Conservation (phyloP, 2,888 invertebrate genomes). For the Emmelina monodactyla region DNA sequence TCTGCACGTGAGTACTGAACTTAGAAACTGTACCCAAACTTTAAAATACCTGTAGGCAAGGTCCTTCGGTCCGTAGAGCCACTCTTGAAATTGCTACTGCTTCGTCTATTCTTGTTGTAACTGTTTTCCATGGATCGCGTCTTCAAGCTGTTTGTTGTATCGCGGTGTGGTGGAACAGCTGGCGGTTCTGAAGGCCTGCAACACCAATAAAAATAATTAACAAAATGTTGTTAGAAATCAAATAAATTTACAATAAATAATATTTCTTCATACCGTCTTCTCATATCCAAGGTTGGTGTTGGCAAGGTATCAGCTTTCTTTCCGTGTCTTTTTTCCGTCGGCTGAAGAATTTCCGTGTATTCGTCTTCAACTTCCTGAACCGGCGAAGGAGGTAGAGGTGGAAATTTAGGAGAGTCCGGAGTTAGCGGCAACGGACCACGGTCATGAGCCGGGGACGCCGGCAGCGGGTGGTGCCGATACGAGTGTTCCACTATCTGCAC, state of each 20-base stretch:
- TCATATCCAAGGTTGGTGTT: constrained; percentile 52
- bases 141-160: constrained; percentile 76
- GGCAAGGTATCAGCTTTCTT: constrained; percentile 66
- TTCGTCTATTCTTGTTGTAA: constrained; percentile 69
- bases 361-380: constrained; percentile 82
- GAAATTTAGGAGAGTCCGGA: constrained; percentile 67
- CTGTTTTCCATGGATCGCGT: constrained; percentile 87
- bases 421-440: constrained; percentile 57
- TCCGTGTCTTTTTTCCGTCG: constrained; percentile 50
- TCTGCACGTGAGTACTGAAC: too few species aligned
- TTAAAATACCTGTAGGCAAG: constrained; percentile 75
- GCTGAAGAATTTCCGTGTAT: constrained; percentile 71
- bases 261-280: constrained; percentile 57
- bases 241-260: too few species aligned
- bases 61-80: constrained; percentile 75
- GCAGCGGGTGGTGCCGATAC: constrained; percentile 49
- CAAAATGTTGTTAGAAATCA: neutral
- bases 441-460: constrained; percentile 54
- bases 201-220: constrained; percentile 4
- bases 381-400: constrained; percentile 84
- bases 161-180: constrained; percentile 77
- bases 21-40: too few species aligned
- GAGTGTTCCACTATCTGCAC: constrained; percentile 73
- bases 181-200: constrained; percentile 68
- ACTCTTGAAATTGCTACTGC: constrained; percentile 61